phyloP scores from a whole-genome alignment of 2,888 invertebrate genomes.

The Sialis fuliginosa region DNA sequence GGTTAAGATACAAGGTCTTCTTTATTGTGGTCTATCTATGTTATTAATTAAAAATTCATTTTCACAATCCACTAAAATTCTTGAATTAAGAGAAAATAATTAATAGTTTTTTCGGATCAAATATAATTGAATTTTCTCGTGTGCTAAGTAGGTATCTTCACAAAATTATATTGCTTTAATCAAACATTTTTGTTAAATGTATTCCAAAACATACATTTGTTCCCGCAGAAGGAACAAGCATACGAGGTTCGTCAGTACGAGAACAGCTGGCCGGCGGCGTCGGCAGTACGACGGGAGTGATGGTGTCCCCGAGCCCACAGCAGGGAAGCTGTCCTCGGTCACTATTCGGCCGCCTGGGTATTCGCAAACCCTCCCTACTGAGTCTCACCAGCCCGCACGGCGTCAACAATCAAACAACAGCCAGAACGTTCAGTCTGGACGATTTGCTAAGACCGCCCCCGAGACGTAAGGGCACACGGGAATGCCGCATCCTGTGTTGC shows the following conservation, averaged over 20 bases:
- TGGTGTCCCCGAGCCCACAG: slow-evolving; percentile 27
- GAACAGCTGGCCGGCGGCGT: slow-evolving; percentile 34
- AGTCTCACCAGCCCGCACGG: slow-evolving; percentile 52
- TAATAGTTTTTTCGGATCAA: too few species aligned
- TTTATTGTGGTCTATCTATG: too few species aligned
- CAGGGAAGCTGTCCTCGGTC: slow-evolving; percentile 37
- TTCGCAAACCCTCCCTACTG: slow-evolving; percentile 74
- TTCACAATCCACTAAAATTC: too few species aligned
- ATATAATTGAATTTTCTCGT: too few species aligned
- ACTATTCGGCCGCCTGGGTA: slow-evolving; percentile 68
- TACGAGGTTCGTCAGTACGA: slow-evolving; percentile 38
- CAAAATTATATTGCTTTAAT: not conserved
- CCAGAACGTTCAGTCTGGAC: slow-evolving; percentile 75
- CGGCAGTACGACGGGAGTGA: slow-evolving; percentile 23
- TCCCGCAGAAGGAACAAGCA: slow-evolving; percentile 16
- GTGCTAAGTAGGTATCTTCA: not conserved
- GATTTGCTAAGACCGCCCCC: slow-evolving; percentile 71
- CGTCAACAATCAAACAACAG: slow-evolving; percentile 30
- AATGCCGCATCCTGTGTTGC: slow-evolving; percentile 8
- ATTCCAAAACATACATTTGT: not conserved
- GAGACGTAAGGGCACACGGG: slow-evolving; percentile 48
- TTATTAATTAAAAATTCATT: too few species aligned
- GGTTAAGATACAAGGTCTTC: too few species aligned
- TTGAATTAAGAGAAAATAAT: too few species aligned
- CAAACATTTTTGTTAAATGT: not conserved